Base-by-base conservation (phyloP, 2,113 vertebrate genomes). In the Hippopotamus amphibius region DNA sequence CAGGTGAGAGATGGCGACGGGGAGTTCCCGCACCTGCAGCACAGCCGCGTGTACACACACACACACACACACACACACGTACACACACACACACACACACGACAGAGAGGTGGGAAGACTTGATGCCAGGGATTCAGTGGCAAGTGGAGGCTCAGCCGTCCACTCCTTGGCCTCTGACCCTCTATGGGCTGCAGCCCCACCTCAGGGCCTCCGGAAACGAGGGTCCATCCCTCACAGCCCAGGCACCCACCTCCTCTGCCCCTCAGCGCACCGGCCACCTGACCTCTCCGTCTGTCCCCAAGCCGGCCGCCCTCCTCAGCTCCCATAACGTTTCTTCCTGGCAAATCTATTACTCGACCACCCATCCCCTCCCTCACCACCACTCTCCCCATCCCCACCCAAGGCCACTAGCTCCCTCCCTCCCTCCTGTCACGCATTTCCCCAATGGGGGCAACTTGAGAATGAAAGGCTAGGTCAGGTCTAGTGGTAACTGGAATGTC, bases 61-160 rank as follows among this genome's bases (percentile, higher is more conserved):
- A 0, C 33, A 0, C 13, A 3, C 50, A 0, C 88, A 0, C 30
- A 0, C 53, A 9, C 14, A 0, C 16, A 7, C 15, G 8, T 50
- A 6, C 43, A 21, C 66, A 5, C 66, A 22, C 28, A 11, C 59
- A 0, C n/a, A 1, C 26, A 0, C 41, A 9, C 10, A 1, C 12
- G 13, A 5, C 19, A 0, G 68, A 7, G 24, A 30, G 46, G n/a
- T 37, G 69, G 17, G 46, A 13, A 21, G 46, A 1, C 7, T n/a
- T 21, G n/a, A 69, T 26, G 33, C 24, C 33, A 26, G 30, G 57
- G 46, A 37, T 66, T 48, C 12, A 24, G 63, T 17, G 2, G 26
- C 41, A 8, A 12, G 10, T 17, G 43, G 37, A 43, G 41, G 57
- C 72, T 33, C 12, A 4, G 43, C 8, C 0, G 1, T 46, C 24